A percentile compares a stretch with the other conserved stretches of the same genome.
phyloP scores from a whole-genome alignment of 2,113 vertebrate species.

The Lathamus discolor region DNA sequence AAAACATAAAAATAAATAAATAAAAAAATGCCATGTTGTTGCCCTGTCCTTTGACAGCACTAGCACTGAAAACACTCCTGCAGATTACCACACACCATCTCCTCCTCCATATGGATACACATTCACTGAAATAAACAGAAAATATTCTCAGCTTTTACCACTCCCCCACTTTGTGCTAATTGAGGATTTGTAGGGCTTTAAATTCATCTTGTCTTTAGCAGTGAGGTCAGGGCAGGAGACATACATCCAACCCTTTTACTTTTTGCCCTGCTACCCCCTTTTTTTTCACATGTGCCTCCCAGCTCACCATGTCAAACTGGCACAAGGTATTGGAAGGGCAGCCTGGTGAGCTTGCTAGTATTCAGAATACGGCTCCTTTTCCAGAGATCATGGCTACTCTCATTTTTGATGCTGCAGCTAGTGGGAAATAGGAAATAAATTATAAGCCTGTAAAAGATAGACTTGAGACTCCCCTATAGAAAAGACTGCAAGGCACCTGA shows the following conservation, averaged over 20 bases:
- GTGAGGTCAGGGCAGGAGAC: neutral
- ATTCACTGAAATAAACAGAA: neutral
- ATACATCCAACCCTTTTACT: neutral
- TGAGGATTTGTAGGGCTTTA: neutral
- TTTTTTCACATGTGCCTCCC: neutral
- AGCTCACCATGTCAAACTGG: neutral
- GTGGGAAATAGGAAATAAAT: constrained; percentile 49
- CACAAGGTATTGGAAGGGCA: neutral
- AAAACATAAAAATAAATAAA: neutral
- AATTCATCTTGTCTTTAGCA: neutral
- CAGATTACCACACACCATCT: neutral
- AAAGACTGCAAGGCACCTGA: constrained; percentile 63
- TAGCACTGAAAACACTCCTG: neutral
- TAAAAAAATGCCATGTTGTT: neutral
- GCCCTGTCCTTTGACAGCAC: neutral
- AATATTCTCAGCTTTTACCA: neutral
- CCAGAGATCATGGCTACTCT: neutral
- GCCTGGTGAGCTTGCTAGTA: neutral
- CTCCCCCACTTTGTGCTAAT: fast-evolving
- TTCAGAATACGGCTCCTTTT: neutral
- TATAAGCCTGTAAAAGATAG: constrained; percentile 39
- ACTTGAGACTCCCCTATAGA: constrained; percentile 40
- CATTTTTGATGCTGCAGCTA: neutral
- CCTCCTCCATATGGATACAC: neutral
- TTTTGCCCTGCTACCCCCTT: neutral